A percentile compares a stretch with the other conserved stretches of the same genome.
Evolutionary conservation across 2,113 vertebrate genomes (phyloP).

Genomic region (Scytalopus superciliaris): DNA sequence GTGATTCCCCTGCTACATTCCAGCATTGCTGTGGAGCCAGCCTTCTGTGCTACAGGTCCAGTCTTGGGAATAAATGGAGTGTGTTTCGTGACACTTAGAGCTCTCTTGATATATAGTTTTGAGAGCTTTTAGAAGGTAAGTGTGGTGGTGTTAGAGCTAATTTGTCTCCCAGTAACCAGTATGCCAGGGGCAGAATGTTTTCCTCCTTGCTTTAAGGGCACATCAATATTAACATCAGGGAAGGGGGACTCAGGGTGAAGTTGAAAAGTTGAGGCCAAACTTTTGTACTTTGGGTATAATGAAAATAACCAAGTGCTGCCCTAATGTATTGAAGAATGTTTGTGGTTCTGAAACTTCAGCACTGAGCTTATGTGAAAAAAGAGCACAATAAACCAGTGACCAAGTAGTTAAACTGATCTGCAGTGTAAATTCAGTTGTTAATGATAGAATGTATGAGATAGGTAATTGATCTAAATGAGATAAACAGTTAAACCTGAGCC

Average conservation of each 20-base stretch:
- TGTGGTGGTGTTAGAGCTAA: background rate
- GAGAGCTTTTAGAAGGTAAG: background rate
- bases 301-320: background rate
- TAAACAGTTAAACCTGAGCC: background rate
- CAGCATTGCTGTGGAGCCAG: background rate
- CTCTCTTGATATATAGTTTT: background rate
- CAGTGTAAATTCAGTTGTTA: background rate
- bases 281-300: background rate
- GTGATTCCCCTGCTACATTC: accelerated
- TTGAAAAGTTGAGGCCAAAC: background rate
- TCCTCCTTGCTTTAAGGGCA: background rate
- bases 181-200: background rate
- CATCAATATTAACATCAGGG: background rate
- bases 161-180: background rate
- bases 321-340: background rate
- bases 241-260: background rate
- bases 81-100: background rate
- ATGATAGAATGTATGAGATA: background rate
- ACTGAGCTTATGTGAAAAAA: background rate
- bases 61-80: background rate
- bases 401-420: background rate
- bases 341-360: background rate
- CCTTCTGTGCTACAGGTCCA: background rate
- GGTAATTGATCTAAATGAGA: background rate
- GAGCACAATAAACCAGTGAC: background rate